Base-by-base conservation (phyloP, 2,797 vertebrate genomes). In the Enteromius mattozi region DNA sequence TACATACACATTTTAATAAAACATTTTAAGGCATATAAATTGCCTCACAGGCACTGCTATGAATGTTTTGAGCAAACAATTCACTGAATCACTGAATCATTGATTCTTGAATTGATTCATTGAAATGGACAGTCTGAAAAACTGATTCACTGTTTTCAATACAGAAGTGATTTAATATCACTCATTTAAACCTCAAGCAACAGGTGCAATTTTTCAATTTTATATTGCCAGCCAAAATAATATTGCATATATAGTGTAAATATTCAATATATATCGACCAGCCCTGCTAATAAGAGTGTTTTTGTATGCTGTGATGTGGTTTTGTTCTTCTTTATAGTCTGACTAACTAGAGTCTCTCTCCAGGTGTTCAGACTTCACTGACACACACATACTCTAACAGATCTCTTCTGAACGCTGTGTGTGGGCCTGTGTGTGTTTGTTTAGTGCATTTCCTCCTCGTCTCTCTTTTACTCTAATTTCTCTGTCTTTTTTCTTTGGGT, bases 331-430 rank as follows among this genome's bases (percentile, higher is more conserved):
- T 76, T 24, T 88, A 47, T 83, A n/a, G n/a, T 80, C 66, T 83
- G 81, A 87, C 81, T 61, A 49, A 71, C 69, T 69, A 45, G 82
- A 86, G 85, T 68, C 89, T 87, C 61, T 87, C 84, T 81, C 35
- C 88, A 91, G 89, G 89, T 90, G 84, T 90, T 79, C 86, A 59
- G 81, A 74, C 49, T 49, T 84, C 86, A 84, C 71, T 72, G 10
- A 49, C 61, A 59, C 69, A 80, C 30, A 59, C 69, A 80, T 21
- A 6, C 54, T 81, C 42, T 69, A 56, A 59, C 71, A 42, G 56
- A 66, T 65, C 81, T 33, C 40, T 72, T 21, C 71, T 76, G 21
- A 70, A 78, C 63, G 17, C 66, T 45, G 49, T 87, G 85, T 82
- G 84, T 82, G 86, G 61, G 54, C 79, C 54, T 14, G n/a, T 69